A percentile compares a stretch with the other conserved stretches of the same genome.
Conservation (phyloP, 2,888 invertebrate genomes). For the Mimumesa dahlbomi region DNA sequence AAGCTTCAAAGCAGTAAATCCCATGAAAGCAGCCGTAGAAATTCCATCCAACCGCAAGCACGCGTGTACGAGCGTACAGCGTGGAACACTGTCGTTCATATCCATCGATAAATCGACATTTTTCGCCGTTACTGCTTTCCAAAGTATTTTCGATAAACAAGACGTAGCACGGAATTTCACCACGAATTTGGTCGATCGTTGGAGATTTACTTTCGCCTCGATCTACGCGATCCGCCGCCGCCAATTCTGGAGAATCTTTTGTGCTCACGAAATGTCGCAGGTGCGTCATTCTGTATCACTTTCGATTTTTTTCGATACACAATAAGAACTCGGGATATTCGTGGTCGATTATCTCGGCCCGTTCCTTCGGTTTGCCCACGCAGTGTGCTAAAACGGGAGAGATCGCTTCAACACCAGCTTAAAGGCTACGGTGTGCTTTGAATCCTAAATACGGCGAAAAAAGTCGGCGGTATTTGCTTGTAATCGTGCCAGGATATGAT, state of each 20-base stretch:
- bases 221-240: too few species aligned
- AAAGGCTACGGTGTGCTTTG: constrained; percentile 1
- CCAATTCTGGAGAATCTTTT: too few species aligned
- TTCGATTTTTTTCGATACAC: too few species aligned
- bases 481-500: constrained; percentile 15
- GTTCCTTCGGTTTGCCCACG: constrained; percentile 40
- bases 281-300: not conserved
- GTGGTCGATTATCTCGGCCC: constrained; percentile 22
- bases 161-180: too few species aligned
- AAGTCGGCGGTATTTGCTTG: not conserved
- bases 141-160: too few species aligned
- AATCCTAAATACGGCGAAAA: constrained; percentile 23
- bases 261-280: not conserved
- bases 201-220: too few species aligned
- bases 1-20: not conserved
- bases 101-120: too few species aligned
- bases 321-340: constrained; percentile 4
- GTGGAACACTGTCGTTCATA: not conserved
- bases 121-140: too few species aligned
- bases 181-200: too few species aligned
- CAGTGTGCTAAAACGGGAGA: constrained; percentile 28
- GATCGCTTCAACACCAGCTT: constrained; percentile 7
- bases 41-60: not conserved
- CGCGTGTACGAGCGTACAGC: not conserved
- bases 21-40: not conserved